Conservation (phyloP, 2,888 invertebrate genomes). For the Argynnis bischoffii region DNA sequence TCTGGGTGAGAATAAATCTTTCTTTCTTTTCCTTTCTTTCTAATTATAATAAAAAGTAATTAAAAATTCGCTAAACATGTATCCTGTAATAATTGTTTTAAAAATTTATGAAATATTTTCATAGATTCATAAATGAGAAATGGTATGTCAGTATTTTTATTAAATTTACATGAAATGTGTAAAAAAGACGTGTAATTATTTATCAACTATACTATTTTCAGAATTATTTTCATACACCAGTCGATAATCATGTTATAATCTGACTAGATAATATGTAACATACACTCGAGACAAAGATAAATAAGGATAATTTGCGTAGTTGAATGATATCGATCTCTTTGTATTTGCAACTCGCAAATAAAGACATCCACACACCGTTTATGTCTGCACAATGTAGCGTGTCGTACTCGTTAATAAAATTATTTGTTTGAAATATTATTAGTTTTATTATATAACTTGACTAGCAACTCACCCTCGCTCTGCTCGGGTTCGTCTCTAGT, state of each 20-base stretch:
- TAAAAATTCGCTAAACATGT: no score
- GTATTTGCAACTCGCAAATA: constrained; percentile 26
- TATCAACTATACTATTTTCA: not conserved
- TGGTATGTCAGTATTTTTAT: no score
- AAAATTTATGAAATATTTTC: no score
- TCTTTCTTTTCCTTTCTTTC: no score
- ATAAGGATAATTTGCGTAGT: constrained; percentile 36
- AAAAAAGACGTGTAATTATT: no score
- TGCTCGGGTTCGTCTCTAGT: no score
- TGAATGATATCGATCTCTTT: constrained; percentile 35
- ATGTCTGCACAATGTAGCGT: not conserved
- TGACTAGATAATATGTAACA: constrained; percentile 27
- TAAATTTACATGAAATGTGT: no score
- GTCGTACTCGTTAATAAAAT: constrained; percentile 9
- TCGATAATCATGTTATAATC: constrained; percentile 24
- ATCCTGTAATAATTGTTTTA: no score
- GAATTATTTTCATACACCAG: constrained; percentile 5
- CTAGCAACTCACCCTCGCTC: no score
- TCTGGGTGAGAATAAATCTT: no score
- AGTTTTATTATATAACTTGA: not conserved
- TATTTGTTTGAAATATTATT: constrained; percentile 16
- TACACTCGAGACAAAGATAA: constrained; percentile 34
- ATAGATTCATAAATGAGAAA: no score
- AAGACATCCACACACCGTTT: constrained; percentile 7
- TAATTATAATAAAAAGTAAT: no score